These are phyloP conservation scores for Cynocephalus volans DNA, from an alignment of 2,113 vertebrate species.

Conservation along the genomic window DNA sequence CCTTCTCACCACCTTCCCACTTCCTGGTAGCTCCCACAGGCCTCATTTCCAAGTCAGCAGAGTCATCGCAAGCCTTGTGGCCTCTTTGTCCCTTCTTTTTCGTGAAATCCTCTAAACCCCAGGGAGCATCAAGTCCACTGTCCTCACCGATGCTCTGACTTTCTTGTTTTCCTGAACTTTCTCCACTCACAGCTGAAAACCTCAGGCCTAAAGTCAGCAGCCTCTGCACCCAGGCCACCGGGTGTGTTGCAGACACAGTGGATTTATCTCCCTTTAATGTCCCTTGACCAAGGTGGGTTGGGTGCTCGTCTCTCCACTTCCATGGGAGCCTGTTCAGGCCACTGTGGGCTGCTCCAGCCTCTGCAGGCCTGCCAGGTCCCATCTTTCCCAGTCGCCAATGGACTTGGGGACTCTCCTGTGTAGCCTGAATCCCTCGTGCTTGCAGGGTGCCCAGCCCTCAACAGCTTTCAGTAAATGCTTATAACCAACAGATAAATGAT, in stretches of 20 bases:
- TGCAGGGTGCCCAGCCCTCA: not conserved
- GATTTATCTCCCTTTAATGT: not conserved
- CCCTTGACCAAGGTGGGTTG: not conserved
- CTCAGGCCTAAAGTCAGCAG: not conserved
- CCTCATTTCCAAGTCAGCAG: not conserved
- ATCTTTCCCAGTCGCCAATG: not conserved
- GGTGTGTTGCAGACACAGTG: not conserved
- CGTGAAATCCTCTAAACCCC: not conserved
- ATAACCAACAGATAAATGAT: not conserved
- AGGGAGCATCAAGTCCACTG: not conserved
- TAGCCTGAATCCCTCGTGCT: no score
- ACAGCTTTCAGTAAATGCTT: not conserved
- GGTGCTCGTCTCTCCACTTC: not conserved
- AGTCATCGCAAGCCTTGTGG: fast-evolving
- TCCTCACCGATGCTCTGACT: not conserved
- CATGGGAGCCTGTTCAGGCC: not conserved
- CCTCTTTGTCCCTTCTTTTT: not conserved
- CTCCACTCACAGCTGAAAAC: not conserved
- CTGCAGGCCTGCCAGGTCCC: no score
- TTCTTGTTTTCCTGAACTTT: not conserved
- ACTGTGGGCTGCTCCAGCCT: no score
- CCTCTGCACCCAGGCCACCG: not conserved
- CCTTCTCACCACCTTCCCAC: not conserved
- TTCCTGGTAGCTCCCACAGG: not conserved
- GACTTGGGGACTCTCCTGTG: not conserved